Evolutionary conservation across 2,888 invertebrate species (phyloP).

Genomic region (Andrena bucephala): DNA sequence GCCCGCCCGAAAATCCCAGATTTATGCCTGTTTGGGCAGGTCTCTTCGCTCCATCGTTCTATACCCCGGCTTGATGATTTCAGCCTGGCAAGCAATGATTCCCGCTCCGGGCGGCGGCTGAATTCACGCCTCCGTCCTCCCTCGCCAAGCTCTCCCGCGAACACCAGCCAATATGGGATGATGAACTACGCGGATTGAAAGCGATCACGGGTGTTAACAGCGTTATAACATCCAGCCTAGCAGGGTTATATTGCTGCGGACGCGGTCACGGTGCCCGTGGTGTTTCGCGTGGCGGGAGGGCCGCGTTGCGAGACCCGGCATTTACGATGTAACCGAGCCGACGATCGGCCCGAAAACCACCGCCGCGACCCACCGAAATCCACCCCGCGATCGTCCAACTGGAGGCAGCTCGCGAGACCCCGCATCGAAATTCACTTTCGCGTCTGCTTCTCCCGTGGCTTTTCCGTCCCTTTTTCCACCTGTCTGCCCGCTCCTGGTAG

Average conservation of each 20-base stretch:
- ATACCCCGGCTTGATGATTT: conserved; percentile 51
- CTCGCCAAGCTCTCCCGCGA: conserved; percentile 12
- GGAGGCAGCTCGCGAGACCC: conserved; percentile 1
- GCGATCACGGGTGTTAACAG: conserved; percentile 84
- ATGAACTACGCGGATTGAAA: conserved; percentile 84
- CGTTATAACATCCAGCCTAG: conserved; percentile 78
- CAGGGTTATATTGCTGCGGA: conserved; percentile 74
- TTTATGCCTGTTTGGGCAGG: conserved; percentile 34
- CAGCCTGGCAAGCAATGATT: conserved; percentile 38
- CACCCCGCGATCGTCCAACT: neutral
- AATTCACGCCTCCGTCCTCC: neutral
- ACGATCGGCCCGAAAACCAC: conserved; percentile 22
- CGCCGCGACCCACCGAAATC: neutral
- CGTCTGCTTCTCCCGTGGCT: neutral
- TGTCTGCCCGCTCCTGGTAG: neutral
- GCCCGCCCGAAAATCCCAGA: conserved; percentile 54
- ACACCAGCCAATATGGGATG: conserved; percentile 79
- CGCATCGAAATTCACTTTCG: neutral
- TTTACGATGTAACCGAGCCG: conserved; percentile 38
- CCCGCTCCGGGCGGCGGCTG: conserved; percentile 29
- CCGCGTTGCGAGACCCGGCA: conserved; percentile 38
- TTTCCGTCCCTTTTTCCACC: conserved; percentile 5
- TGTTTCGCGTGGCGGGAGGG: conserved; percentile 67
- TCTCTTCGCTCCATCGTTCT: neutral
- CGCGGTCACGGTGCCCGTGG: conserved; percentile 62